Conservation (phyloP, 2,888 invertebrate species). For the Tridacna crocea region DNA sequence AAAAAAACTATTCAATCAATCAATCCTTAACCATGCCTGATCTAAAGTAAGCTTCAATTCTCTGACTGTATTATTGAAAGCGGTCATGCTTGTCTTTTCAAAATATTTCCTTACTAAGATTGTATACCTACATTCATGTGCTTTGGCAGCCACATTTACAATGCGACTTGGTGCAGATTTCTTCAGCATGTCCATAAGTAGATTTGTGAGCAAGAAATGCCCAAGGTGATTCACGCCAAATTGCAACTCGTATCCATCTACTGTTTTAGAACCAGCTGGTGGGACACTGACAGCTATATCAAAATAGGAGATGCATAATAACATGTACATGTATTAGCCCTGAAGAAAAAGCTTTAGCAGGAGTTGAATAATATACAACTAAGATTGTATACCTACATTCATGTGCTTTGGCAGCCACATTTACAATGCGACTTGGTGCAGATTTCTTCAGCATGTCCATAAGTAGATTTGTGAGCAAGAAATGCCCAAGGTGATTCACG, state of each 20-base stretch:
- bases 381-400: constrained; percentile 48
- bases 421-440: constrained; percentile 73
- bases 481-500: constrained; percentile 78
- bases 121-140: constrained; percentile 64
- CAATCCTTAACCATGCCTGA: no score
- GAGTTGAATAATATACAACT: neutral
- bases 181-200: constrained; percentile 73
- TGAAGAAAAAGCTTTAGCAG: no score
- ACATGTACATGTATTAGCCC: no score
- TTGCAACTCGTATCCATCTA: constrained; percentile 76
- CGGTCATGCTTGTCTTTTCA: no score
- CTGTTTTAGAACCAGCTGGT: constrained; percentile 57
- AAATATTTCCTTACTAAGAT: no score
- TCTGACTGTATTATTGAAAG: no score
- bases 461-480: constrained; percentile 77
- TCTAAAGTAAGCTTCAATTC: no score
- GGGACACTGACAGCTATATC: neutral
- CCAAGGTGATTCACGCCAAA: constrained; percentile 78
- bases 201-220: constrained; percentile 78
- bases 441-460: constrained; percentile 71
- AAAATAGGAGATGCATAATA: no score
- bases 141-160: constrained; percentile 75
- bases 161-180: constrained; percentile 71
- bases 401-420: constrained; percentile 73
- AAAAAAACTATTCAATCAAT: no score